Conservation (phyloP, 2,797 vertebrate species). For the Rhinichthys osculus region DNA sequence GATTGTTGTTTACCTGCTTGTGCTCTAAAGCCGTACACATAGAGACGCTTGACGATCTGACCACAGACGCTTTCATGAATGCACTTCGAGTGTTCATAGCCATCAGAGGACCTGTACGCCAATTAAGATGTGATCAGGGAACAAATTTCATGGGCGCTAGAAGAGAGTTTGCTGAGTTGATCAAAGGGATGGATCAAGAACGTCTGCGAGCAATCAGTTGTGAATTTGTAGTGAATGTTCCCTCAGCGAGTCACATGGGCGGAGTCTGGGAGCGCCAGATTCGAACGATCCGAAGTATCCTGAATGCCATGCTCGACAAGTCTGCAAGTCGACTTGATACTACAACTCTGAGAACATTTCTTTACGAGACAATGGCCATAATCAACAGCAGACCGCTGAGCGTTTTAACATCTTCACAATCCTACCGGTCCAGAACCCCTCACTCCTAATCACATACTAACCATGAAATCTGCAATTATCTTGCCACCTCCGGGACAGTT, state of each 20-base stretch:
- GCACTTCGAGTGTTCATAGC: slow-evolving; percentile 26
- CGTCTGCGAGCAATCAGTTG: neutral
- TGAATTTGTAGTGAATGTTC: slow-evolving; percentile 13
- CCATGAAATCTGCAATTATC: slow-evolving; percentile 43
- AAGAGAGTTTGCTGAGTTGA: slow-evolving; percentile 1
- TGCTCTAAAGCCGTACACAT: slow-evolving; percentile 38
- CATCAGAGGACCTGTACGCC: slow-evolving; percentile 21
- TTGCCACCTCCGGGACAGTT: slow-evolving; percentile 9
- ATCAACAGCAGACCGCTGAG: neutral
- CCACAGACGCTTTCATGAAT: slow-evolving; percentile 51
- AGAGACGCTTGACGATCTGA: slow-evolving; percentile 41
- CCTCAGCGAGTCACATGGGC: slow-evolving; percentile 22
- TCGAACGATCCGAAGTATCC: slow-evolving; percentile 1
- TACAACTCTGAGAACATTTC: neutral
- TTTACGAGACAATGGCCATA: neutral
- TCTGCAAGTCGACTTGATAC: neutral
- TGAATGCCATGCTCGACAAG: neutral
- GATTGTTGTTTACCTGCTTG: slow-evolving; percentile 45
- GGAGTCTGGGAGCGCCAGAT: neutral
- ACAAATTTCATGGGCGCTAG: slow-evolving; percentile 32
- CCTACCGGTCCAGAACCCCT: neutral
- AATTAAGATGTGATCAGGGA: slow-evolving; percentile 50
- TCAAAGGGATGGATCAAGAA: slow-evolving; percentile 31
- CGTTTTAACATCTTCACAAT: neutral
- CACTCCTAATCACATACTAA: slow-evolving; percentile 12